Evolutionary conservation across 2,888 invertebrate species (phyloP).

Genomic region (Lampropteryx suffumata): DNA sequence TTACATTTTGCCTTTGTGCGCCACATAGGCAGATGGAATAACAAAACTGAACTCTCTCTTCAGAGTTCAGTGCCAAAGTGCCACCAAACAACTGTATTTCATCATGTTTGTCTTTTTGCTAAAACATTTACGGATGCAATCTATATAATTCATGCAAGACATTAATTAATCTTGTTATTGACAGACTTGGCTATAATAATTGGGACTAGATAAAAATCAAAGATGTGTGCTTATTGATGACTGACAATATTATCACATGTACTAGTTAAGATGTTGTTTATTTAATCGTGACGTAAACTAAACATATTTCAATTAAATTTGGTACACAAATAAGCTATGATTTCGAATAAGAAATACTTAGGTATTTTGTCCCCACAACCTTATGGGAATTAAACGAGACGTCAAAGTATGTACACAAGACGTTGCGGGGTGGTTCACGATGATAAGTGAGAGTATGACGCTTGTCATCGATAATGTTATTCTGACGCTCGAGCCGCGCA

Average conservation of each 20-base stretch:
- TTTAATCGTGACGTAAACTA: too few species aligned
- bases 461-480: conserved; percentile 66
- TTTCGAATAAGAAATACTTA: too few species aligned
- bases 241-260: too few species aligned
- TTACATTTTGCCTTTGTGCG: conserved; percentile 16
- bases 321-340: too few species aligned
- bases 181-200: neutral
- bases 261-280: too few species aligned
- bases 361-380: too few species aligned
- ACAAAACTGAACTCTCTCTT: conserved; percentile 53
- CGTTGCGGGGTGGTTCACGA: too few species aligned
- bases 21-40: conserved; percentile 15
- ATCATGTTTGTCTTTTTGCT: conserved; percentile 34
- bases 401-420: too few species aligned
- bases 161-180: neutral
- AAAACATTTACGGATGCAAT: neutral
- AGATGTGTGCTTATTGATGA: conserved; percentile 15
- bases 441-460: conserved; percentile 41
- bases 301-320: too few species aligned
- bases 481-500: conserved; percentile 59
- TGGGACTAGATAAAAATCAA: neutral
- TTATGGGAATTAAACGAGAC: too few species aligned
- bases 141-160: too few species aligned
- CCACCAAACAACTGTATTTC: conserved; percentile 59
- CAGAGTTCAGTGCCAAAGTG: conserved; percentile 43